Conservation (phyloP, 2,888 invertebrate species). For the Cataglyphis livida region DNA sequence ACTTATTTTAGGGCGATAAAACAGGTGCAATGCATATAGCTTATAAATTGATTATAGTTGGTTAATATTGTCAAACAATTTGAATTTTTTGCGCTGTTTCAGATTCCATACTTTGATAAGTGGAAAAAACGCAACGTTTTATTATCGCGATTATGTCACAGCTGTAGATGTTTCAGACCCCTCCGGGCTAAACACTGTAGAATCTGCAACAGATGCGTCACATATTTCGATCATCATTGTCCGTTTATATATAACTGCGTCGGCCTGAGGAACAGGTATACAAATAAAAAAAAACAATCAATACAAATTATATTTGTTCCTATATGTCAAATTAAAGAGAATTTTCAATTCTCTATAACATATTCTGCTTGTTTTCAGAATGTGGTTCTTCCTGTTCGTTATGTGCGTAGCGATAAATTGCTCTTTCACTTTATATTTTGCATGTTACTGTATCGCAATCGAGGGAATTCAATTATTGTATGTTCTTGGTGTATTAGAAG, state of each 20-base stretch:
- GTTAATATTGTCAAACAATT: not conserved
- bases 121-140: constrained; percentile 95
- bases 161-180: constrained; percentile 95
- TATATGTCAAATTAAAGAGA: not conserved
- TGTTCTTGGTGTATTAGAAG: constrained; percentile 93
- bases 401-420: constrained; percentile 95
- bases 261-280: constrained; percentile 93
- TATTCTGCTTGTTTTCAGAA: constrained; percentile 86
- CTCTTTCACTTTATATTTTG: constrained; percentile 95
- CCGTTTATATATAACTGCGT: constrained; percentile 98
- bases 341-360: not conserved
- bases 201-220: constrained; percentile 95
- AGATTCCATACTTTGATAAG: constrained; percentile 96
- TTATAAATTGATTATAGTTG: not conserved
- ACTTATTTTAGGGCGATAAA: constrained; percentile 96
- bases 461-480: constrained; percentile 95
- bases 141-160: constrained; percentile 94
- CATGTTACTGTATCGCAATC: constrained; percentile 93
- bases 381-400: constrained; percentile 97
- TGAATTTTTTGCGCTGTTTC: constrained; percentile 35
- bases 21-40: constrained; percentile 86
- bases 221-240: constrained; percentile 97
- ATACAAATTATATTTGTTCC: not conserved
- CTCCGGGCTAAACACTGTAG: constrained; percentile 96
- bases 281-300: constrained; percentile 47